A percentile compares a stretch with the other conserved stretches of the same genome.
Conservation (phyloP, 2,797 vertebrate species). For the Dromococcyx pavoninus region DNA sequence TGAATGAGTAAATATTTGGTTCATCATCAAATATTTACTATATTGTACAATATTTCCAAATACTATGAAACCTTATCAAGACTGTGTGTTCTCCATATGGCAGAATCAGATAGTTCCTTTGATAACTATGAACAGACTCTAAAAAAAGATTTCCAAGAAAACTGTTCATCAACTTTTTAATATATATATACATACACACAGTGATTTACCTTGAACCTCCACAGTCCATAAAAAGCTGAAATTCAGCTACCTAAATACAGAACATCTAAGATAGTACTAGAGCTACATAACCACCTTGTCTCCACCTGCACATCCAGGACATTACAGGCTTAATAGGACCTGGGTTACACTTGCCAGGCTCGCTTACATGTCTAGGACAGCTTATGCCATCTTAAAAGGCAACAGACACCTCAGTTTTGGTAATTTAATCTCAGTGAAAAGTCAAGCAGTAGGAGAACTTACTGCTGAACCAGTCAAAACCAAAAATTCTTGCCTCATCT, state of each 20-base stretch:
- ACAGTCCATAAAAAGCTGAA: background rate
- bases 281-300: background rate
- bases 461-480: background rate
- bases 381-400: background rate
- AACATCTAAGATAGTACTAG: background rate
- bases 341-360: background rate
- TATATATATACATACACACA: background rate
- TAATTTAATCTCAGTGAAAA: background rate
- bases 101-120: background rate
- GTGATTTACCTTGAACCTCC: background rate
- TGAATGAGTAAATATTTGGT: background rate
- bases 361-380: background rate
- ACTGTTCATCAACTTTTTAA: background rate
- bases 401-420: background rate
- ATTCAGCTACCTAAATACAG: background rate
- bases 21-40: background rate
- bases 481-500: background rate
- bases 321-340: background rate
- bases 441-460: background rate
- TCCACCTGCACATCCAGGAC: background rate
- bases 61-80: background rate
- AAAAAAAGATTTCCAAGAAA: background rate
- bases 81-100: background rate
- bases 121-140: background rate
- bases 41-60: background rate